Evolutionary conservation across 2,888 invertebrate genomes (phyloP), one percentile per base, ranked within the genome.

Genomic region (Pocota personata): DNA sequence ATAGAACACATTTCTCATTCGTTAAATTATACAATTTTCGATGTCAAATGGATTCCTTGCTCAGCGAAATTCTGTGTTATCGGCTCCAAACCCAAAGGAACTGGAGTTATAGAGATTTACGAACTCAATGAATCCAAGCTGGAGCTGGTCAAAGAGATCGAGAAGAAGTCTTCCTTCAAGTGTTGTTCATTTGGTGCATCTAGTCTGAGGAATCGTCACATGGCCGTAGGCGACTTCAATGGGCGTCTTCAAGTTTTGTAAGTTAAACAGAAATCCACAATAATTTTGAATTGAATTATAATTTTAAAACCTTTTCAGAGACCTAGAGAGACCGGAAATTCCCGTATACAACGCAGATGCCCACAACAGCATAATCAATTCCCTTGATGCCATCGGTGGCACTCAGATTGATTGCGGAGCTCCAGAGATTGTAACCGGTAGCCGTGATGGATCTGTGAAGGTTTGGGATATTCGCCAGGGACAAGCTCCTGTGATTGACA

Each of bases 381-480:
- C 95, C 8, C 97, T 99, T 77, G 98, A 98, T 93, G 98, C 97
- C 0, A 95, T 98, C 88, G 98, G 97, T 1, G 98, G 98, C 0
- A 94, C 94, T 40, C 95, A 94, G 66, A 91, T 95, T 2, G 96
- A 97, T 66, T 97, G 96, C 91, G 98, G 98, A 14, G 98, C 98
- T 2, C 98, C 98, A 6, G 99, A 99, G 94, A 95, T 99, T 89
- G 98, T 96, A 0, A 98, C 98, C 4, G 98, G 98, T 4, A 97
- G 98, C 88, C 94, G 97, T 92, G 98, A 99, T 94, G 98, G 98
- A 94, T 94, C 95, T 55, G 98, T 98, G 0, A 98, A 98, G 93
- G 95, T 99, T 0, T 99, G 99, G 99, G 99, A 99, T 91, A 96
- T 97, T 0, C 94, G 99, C 0, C 98, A 98, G 91, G 97, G 96